Evolutionary conservation across 2,797 vertebrate genomes (phyloP).

Genomic region (Apogon hyalosoma): DNA sequence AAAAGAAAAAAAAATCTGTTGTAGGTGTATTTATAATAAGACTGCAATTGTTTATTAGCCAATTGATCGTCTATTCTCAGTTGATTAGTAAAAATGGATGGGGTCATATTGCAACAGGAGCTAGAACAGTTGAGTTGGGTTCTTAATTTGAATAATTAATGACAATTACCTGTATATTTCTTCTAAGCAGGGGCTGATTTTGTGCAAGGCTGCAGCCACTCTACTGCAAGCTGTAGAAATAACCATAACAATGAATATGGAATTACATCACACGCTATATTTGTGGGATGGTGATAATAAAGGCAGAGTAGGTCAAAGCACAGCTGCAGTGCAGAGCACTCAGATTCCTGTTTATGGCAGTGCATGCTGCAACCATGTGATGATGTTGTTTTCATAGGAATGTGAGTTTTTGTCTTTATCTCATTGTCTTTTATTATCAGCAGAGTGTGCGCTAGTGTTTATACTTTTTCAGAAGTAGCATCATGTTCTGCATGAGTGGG

Average conservation of each 20-base stretch:
- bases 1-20: not conserved
- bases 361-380: constrained; percentile 14
- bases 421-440: no score
- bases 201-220: not conserved
- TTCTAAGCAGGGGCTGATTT: constrained; percentile 17
- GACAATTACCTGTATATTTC: constrained; percentile 14
- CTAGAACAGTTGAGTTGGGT: not conserved
- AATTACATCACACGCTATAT: constrained; percentile 6
- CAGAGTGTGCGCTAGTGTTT: no score
- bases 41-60: not conserved
- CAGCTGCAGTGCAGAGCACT: constrained; percentile 21
- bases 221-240: constrained; percentile 8
- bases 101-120: not conserved
- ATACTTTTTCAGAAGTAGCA: no score
- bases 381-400: constrained; percentile 16
- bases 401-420: not conserved
- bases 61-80: not conserved
- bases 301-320: constrained; percentile 10
- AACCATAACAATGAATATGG: constrained; percentile 8
- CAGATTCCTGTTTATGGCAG: constrained; percentile 16
- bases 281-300: constrained; percentile 8
- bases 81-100: constrained; percentile 6
- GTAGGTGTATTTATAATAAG: constrained; percentile 5
- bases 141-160: constrained; percentile 32
- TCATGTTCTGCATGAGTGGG: no score